Evolutionary conservation across 2,113 vertebrate species (phyloP).

Genomic region (Patagioenas fasciata): DNA sequence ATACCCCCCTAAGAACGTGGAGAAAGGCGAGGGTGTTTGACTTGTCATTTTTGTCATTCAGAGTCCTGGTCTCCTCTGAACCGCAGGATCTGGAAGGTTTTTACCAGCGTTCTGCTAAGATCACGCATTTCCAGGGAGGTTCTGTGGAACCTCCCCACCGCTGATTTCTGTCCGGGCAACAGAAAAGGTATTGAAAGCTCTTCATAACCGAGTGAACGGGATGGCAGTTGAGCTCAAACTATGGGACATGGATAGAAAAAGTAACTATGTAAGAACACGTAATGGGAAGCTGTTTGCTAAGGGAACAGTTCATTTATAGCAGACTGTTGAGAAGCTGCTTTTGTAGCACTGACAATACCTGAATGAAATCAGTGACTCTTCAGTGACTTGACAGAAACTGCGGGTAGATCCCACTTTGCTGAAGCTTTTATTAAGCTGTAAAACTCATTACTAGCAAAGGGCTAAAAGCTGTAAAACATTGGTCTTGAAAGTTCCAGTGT

Average conservation of each 20-base stretch:
- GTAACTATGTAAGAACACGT: not conserved
- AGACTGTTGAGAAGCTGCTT: constrained; percentile 19
- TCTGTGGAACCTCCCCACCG: not conserved
- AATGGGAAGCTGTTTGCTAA: constrained; percentile 19
- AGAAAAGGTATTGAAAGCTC: not conserved
- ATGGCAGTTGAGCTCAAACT: not conserved
- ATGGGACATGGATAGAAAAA: not conserved
- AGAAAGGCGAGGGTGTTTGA: not conserved
- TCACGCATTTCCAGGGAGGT: not conserved
- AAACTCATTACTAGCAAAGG: constrained; percentile 13
- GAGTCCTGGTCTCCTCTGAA: not conserved
- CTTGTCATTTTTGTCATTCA: not conserved
- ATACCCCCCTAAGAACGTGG: not conserved
- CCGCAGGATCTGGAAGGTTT: not conserved
- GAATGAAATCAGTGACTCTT: not conserved
- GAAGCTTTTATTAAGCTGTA: not conserved
- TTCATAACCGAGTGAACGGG: not conserved
- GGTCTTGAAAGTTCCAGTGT: not conserved
- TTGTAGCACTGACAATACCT: constrained; percentile 15
- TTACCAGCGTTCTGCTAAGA: not conserved
- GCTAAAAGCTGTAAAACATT: constrained; percentile 7
- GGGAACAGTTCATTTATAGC: not conserved
- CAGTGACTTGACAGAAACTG: constrained; percentile 3
- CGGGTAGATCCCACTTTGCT: not conserved
- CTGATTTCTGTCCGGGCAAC: not conserved